Evolutionary conservation across 2,113 vertebrate genomes (phyloP).

Genomic region (Eublepharis macularius): DNA sequence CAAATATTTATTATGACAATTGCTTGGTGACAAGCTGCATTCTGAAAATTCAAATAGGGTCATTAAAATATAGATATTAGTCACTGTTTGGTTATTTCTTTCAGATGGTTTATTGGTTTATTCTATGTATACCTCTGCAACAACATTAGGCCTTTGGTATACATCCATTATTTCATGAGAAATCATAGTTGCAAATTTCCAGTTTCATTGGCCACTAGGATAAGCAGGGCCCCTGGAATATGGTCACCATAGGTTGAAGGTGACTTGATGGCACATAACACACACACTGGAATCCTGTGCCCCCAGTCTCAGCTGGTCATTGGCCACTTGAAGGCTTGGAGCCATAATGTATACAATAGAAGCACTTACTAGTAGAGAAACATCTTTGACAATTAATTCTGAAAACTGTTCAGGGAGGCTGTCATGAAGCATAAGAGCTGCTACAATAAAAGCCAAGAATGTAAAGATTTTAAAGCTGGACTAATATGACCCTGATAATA

Average conservation of each 20-base stretch:
- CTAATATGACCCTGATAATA: too few relatives aligned
- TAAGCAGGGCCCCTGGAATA: too few relatives aligned
- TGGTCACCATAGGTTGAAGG: too few relatives aligned
- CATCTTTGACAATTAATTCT: background rate
- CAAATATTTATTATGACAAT: background rate
- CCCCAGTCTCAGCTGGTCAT: too few relatives aligned
- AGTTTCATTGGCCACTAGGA: too few relatives aligned
- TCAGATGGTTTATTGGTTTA: background rate
- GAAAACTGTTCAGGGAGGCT: too few relatives aligned
- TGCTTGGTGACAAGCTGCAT: background rate
- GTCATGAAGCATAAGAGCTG: too few relatives aligned
- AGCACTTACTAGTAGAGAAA: background rate
- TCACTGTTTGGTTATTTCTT: background rate
- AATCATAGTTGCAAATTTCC: background rate
- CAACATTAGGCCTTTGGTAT: background rate
- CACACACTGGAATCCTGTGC: too few relatives aligned
- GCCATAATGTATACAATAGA: background rate
- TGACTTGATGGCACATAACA: too few relatives aligned
- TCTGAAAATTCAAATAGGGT: background rate
- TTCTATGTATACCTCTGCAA: background rate
- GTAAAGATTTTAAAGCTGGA: too few relatives aligned
- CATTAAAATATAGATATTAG: background rate
- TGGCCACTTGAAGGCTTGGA: too few relatives aligned
- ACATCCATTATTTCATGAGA: background rate
- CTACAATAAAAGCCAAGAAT: too few relatives aligned